Base-by-base conservation (phyloP, 2,888 invertebrate genomes). In the Empis stercorea region DNA sequence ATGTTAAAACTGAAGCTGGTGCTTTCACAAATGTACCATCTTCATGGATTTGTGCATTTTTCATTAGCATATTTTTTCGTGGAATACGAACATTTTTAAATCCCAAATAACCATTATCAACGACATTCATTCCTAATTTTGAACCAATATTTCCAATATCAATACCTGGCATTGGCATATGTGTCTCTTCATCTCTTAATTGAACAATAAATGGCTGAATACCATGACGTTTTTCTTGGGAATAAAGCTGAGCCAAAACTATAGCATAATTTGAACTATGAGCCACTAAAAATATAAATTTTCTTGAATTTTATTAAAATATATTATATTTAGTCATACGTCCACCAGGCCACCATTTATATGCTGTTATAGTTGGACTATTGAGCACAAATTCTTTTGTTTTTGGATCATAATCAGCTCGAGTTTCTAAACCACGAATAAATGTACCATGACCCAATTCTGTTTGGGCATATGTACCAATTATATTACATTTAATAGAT, bases 271-370 rank as follows among this genome's bases (percentile, higher is more conserved):
- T 96, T 13, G 86, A 82, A 0, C 91, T 84, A 56, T 94, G 93
- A 0, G 91, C 95, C 79, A 95, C 92, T 92, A 42, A 1, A 54
- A 48, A 10, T 20, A 4, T 20, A n/a, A n/a, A n/a, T n/a, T n/a
- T n/a, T n/a, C n/a, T n/a, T n/a, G n/a, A n/a, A n/a, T 34, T 34
- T 34, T 34, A 4, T 6, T 13, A 13, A 13, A 37, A 15, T 38
- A 38, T 10, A 10, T 23, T 42, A 32, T n/a, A n/a, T n/a, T n/a
- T n/a, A n/a, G n/a, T 79, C 87, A 77, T 71, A 92, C 92, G 73
- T 64, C 87, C 87, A 15, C 94, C 95, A 14, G 94, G 92, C 95
- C 94, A 95, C 91, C 92, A 95, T 70, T 95, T 96, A 63, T 85
- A 87, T 0, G 94, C 79, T 0, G 91, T 85, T 11, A 92, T 70